These are phyloP conservation scores for Halictus ligatus DNA, from an alignment of 2,888 invertebrate genomes.

Conservation along the genomic window DNA sequence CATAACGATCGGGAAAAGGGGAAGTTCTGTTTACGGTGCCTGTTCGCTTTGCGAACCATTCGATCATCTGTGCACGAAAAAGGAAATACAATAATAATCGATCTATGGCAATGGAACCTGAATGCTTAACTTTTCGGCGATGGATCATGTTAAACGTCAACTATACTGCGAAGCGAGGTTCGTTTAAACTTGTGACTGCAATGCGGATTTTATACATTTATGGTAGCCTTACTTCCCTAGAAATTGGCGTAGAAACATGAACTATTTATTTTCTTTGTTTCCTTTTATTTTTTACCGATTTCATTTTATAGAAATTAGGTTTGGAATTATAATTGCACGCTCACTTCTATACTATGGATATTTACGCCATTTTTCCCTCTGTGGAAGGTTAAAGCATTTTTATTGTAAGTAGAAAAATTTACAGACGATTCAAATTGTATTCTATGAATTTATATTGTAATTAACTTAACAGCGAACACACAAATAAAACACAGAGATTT, in stretches of 20 bases:
- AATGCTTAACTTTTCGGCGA: not conserved
- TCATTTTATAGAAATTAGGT: too few species aligned
- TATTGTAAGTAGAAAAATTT: too few species aligned
- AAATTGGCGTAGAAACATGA: not conserved
- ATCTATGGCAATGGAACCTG: not conserved
- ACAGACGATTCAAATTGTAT: too few species aligned
- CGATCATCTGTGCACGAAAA: not conserved
- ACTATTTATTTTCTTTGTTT: too few species aligned
- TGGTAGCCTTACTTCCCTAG: not conserved
- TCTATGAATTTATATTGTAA: too few species aligned
- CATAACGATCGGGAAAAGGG: slow-evolving; percentile 6
- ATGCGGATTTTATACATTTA: not conserved
- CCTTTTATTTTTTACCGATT: too few species aligned
- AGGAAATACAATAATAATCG: not conserved
- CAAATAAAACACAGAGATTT: too few species aligned
- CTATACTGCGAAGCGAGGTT: not conserved
- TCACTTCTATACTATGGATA: too few species aligned
- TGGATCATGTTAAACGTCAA: not conserved
- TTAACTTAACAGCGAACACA: too few species aligned
- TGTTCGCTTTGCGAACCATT: not conserved
- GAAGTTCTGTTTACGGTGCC: slow-evolving; percentile 23
- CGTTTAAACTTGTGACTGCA: not conserved
- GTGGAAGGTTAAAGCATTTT: too few species aligned
- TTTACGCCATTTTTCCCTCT: too few species aligned
- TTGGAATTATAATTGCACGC: too few species aligned